phyloP scores from a whole-genome alignment of 1,140 invertebrate species.

The Lamellibrachia luymesi region DNA sequence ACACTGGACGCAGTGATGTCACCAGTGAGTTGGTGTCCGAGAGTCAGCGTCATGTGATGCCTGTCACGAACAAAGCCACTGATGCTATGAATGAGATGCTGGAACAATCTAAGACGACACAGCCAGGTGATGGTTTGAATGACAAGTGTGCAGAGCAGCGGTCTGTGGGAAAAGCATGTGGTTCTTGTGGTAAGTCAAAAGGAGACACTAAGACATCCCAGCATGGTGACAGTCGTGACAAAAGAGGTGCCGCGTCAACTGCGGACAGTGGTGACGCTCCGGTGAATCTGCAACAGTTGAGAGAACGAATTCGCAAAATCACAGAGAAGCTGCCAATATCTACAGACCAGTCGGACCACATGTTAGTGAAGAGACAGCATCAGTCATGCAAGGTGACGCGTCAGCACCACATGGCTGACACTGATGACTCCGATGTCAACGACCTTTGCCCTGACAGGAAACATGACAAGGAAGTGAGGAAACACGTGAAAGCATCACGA shows the following conservation, averaged over 20 bases:
- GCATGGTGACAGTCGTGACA: background rate
- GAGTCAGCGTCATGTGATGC: background rate
- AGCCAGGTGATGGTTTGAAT: background rate
- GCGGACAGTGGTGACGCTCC: background rate
- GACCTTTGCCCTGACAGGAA: background rate
- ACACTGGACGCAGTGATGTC: background rate
- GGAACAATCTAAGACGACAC: background rate
- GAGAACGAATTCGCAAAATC: background rate
- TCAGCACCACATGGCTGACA: background rate
- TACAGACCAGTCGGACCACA: background rate
- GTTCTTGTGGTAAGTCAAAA: background rate
- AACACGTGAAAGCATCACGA: background rate
- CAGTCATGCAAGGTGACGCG: background rate
- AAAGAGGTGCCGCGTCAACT: background rate
- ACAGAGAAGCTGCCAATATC: background rate
- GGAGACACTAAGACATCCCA: background rate
- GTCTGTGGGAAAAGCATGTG: background rate
- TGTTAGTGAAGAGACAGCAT: background rate
- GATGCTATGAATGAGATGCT: background rate
- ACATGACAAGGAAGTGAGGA: background rate
- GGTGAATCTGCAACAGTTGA: background rate
- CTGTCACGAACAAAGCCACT: background rate
- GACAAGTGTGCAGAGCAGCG: background rate
- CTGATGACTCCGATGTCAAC: background rate
- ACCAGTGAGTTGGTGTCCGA: background rate